Evolutionary conservation across 30 jellyfish, hydroid and myxozoan species (phyloP).

Genomic region (Aurelia coerulea): DNA sequence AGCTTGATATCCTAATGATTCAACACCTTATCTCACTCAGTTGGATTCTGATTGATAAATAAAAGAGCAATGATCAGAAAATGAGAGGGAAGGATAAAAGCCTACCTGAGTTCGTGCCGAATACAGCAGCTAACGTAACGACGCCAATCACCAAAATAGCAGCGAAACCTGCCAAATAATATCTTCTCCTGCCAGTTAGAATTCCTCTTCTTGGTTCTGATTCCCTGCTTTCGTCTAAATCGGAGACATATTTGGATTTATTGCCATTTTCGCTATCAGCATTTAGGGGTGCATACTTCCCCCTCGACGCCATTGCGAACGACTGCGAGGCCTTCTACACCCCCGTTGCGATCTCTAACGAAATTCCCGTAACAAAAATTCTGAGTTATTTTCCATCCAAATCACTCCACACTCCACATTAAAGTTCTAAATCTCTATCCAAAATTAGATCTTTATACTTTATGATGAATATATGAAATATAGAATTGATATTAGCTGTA

Average conservation of each 20-base stretch:
- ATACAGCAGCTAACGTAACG: constrained; percentile 62
- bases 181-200: constrained; percentile 33
- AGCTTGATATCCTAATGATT: not conserved
- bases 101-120: constrained; percentile 58
- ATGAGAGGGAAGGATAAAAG: not conserved
- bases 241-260: constrained; percentile 41
- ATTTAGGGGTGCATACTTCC: constrained; percentile 48
- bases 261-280: constrained; percentile 20
- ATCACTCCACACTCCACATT: too few relatives aligned
- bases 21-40: not conserved
- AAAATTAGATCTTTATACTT: too few relatives aligned
- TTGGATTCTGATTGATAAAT: too few relatives aligned
- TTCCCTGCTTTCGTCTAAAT: constrained; percentile 36
- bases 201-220: constrained; percentile 13
- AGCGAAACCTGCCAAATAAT: constrained; percentile 55
- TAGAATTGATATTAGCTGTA: too few relatives aligned
- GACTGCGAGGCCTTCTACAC: not conserved
- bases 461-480: too few relatives aligned
- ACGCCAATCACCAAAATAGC: constrained; percentile 58
- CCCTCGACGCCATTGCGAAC: constrained; percentile 34
- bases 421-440: too few relatives aligned
- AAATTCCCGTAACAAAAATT: too few relatives aligned
- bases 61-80: not conserved
- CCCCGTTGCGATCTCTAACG: too few relatives aligned
- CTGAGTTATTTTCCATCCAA: too few relatives aligned